These are phyloP conservation scores for Aradophagus sp. DNA, from an alignment of 1,140 invertebrate genomes.

Conservation along the genomic window DNA sequence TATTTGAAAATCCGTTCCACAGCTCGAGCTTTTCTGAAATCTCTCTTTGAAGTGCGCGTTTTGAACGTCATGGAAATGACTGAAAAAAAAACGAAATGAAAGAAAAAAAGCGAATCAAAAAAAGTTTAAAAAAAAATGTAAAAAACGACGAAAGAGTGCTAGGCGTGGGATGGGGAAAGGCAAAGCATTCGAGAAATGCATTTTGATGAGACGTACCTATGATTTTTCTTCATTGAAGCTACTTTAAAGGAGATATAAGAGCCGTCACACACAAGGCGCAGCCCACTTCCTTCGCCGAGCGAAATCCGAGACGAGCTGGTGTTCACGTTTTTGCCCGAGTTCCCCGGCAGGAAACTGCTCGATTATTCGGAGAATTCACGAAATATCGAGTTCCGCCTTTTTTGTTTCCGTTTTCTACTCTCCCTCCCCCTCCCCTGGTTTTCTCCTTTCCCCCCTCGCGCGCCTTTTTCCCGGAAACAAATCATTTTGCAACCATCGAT, in stretches of 20 bases:
- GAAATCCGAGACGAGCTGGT: conserved; percentile 63
- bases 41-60: too few species aligned
- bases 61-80: too few species aligned
- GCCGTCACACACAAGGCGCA: conserved; percentile 59
- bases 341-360: conserved; percentile 58
- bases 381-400: conserved; percentile 62
- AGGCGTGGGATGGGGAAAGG: background rate
- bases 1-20: too few species aligned
- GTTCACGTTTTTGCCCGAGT: conserved; percentile 54
- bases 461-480: conserved; percentile 46
- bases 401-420: too few species aligned
- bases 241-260: conserved; percentile 60
- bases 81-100: too few species aligned
- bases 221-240: conserved; percentile 52
- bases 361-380: conserved; percentile 62
- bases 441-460: too few species aligned
- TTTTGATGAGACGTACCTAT: conserved; percentile 52
- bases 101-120: too few species aligned
- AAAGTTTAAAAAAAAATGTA: too few species aligned
- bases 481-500: conserved; percentile 54
- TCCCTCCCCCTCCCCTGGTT: too few species aligned
- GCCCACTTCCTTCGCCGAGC: conserved; percentile 65
- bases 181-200: conserved; percentile 35
- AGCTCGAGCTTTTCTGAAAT: too few species aligned
- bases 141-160: conserved; percentile 15